Percentiles rank a stretch among this genome's conserved stretches.
phyloP scores from a whole-genome alignment of 2,797 vertebrate species.

The Crax fasciolata region DNA sequence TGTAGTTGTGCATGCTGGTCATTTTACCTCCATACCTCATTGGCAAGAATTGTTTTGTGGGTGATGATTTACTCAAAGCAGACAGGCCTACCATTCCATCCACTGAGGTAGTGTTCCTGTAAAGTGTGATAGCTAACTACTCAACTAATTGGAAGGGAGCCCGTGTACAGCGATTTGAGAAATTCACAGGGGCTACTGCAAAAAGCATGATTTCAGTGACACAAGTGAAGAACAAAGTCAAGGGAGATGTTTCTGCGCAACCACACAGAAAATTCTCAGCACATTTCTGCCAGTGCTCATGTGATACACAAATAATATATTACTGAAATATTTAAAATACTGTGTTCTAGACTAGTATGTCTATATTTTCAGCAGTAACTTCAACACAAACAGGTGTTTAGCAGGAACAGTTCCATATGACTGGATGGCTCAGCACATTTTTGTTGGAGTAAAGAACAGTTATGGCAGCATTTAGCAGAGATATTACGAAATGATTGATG shows the following conservation, averaged over 20 bases:
- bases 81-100: neutral
- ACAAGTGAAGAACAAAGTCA: neutral
- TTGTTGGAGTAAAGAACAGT: neutral
- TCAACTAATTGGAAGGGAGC: neutral
- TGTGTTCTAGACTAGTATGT: fast-evolving
- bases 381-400: neutral
- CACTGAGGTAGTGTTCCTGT: neutral
- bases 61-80: neutral
- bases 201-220: neutral
- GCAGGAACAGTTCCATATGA: neutral
- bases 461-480: neutral
- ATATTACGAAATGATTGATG: neutral
- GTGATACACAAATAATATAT: neutral
- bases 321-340: neutral
- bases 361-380: neutral
- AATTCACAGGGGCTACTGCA: neutral
- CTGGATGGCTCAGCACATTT: neutral
- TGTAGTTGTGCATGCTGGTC: neutral
- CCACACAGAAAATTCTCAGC: neutral
- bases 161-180: neutral
- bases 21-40: neutral
- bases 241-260: neutral
- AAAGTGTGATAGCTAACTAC: neutral
- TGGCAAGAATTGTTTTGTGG: neutral
- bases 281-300: neutral